phyloP scores from a whole-genome alignment of 1,140 invertebrate genomes.

The Bactericera cockerelli region DNA sequence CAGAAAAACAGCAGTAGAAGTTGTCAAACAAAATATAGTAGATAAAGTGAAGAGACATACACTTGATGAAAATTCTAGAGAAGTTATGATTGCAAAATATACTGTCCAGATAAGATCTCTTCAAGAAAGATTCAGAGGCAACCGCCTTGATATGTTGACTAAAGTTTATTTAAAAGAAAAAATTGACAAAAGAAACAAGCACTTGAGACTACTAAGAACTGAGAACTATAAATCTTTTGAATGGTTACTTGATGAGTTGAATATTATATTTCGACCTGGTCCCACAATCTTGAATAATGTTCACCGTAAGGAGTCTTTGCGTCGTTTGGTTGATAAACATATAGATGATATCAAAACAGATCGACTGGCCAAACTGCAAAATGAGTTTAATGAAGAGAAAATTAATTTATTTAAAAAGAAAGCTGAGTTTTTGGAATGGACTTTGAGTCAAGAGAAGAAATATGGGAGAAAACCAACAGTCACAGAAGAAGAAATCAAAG shows the following conservation, averaged over 20 bases:
- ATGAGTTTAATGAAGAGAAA: conserved; percentile 1
- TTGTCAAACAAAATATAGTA: conserved; percentile 1
- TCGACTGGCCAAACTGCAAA: not conserved
- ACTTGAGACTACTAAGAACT: not conserved
- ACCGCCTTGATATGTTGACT: not conserved
- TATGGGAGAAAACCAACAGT: conserved; percentile 1
- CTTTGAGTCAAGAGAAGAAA: not conserved
- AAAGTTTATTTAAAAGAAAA: conserved; percentile 8
- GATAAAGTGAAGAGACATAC: conserved; percentile 10
- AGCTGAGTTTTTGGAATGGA: conserved; percentile 1
- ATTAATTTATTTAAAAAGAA: not conserved
- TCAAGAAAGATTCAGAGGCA: not conserved
- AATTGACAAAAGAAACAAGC: conserved; percentile 11
- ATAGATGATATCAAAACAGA: conserved; percentile 4
- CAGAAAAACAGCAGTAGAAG: not conserved
- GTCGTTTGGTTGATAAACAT: not conserved
- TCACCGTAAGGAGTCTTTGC: not conserved
- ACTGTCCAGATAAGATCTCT: not conserved
- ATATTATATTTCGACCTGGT: not conserved
- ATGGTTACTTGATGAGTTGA: conserved; percentile 9
- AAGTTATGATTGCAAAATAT: not conserved
- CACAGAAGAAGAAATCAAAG: not conserved
- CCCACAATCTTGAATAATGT: not conserved
- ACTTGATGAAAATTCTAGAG: conserved; percentile 1
- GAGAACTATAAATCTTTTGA: conserved; percentile 9